Evolutionary conservation across 2,888 invertebrate species (phyloP).

Genomic region (Strigamia crassipes): DNA sequence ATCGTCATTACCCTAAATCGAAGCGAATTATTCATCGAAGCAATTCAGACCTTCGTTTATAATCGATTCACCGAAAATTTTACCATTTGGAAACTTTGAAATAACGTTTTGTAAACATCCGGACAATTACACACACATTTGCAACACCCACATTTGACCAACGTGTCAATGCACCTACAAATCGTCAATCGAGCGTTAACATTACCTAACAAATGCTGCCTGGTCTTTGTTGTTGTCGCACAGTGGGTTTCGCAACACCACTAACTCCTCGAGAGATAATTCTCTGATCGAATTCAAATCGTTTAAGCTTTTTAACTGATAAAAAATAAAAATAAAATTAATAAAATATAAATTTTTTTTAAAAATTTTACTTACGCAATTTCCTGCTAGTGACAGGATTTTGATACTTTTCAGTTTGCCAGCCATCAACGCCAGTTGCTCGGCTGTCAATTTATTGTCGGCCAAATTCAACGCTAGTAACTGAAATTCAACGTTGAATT

Average conservation of each 20-base stretch:
- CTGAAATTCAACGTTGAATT: background rate
- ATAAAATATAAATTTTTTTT: no score
- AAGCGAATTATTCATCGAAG: background rate
- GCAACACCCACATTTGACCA: no score
- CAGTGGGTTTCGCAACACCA: slow-evolving; percentile 78
- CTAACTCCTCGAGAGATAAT: slow-evolving; percentile 74
- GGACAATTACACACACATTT: no score
- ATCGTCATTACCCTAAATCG: background rate
- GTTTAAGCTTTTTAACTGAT: slow-evolving; percentile 51
- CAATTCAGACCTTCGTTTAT: background rate
- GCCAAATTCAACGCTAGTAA: background rate
- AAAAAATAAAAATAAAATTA: slow-evolving; percentile 19
- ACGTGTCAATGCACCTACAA: background rate
- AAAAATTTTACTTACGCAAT: background rate
- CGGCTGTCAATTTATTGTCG: background rate
- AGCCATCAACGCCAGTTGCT: background rate
- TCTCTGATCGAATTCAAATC: slow-evolving; percentile 70
- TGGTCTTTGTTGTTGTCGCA: slow-evolving; percentile 77
- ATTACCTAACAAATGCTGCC: slow-evolving; percentile 78
- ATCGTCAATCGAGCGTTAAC: background rate
- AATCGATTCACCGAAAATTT: no score
- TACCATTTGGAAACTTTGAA: no score
- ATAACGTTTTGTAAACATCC: no score
- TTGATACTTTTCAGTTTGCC: background rate
- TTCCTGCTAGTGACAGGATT: background rate